Conservation (phyloP, 2,888 invertebrate genomes). For the Cantharis rustica region DNA sequence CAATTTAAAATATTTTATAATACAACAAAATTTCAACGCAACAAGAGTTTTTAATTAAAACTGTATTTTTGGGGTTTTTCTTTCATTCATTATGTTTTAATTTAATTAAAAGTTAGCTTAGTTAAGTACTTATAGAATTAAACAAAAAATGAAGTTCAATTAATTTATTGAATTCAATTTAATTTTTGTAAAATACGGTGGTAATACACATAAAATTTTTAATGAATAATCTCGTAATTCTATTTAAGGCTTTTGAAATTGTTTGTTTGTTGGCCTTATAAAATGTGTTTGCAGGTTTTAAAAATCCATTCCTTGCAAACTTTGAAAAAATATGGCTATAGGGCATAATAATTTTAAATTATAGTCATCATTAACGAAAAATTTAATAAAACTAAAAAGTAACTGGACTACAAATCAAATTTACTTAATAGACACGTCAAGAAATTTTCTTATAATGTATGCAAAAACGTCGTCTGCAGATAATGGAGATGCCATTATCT, state of each 20-base stretch:
- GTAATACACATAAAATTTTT: neutral
- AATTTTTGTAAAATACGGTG: neutral
- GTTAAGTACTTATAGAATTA: neutral
- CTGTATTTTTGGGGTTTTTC: neutral
- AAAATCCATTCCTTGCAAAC: neutral
- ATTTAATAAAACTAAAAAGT: neutral
- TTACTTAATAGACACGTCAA: constrained; percentile 7
- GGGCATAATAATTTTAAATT: neutral
- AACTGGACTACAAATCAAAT: constrained; percentile 13
- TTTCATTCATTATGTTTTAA: neutral
- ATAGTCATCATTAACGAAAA: neutral
- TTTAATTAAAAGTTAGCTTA: neutral
- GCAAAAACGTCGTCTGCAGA: constrained; percentile 43
- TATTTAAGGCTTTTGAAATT: neutral
- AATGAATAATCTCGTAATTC: neutral
- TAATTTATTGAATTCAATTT: neutral
- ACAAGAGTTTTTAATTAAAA: neutral
- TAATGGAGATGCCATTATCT: constrained; percentile 42
- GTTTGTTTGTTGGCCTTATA: neutral
- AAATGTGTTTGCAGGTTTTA: neutral
- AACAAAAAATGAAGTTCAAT: neutral
- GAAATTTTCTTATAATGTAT: constrained; percentile 35
- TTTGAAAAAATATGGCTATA: neutral
- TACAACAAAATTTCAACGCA: neutral
- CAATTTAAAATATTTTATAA: neutral